phyloP scores from a whole-genome alignment of 2,113 vertebrate species.

The Ptilonorhynchus violaceus region DNA sequence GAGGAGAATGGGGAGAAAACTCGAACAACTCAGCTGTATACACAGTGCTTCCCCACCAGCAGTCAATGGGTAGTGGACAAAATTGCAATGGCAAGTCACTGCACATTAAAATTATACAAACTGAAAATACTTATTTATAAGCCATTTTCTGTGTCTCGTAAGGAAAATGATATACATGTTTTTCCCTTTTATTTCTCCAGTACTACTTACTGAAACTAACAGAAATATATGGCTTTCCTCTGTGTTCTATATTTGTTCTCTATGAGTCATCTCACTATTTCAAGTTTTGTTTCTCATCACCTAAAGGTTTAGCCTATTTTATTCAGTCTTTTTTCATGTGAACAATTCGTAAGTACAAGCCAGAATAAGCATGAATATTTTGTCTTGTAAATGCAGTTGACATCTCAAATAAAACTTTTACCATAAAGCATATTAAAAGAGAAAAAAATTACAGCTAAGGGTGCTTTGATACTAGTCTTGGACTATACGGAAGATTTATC shows the following conservation, averaged over 20 bases:
- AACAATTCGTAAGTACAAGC: neutral
- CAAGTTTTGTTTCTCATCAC: slow-evolving; percentile 3
- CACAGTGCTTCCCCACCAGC: fast-evolving
- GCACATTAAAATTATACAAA: neutral
- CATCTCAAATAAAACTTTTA: neutral
- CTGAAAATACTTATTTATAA: neutral
- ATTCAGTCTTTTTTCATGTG: neutral
- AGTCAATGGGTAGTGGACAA: fast-evolving
- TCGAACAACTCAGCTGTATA: neutral
- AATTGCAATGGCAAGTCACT: neutral
- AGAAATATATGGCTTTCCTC: neutral
- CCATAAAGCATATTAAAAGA: neutral
- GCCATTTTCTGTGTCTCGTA: neutral
- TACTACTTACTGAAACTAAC: neutral
- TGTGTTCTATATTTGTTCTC: neutral
- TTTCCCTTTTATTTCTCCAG: neutral
- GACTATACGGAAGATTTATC: neutral
- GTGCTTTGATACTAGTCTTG: neutral
- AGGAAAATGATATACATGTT: neutral
- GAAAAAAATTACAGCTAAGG: neutral
- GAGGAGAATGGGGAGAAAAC: neutral
- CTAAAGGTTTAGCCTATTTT: slow-evolving; percentile 13
- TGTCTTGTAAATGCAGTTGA: neutral
- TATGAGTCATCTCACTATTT: slow-evolving; percentile 24
- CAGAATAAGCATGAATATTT: neutral